These are phyloP conservation scores for Babylonia areolata DNA, from an alignment of 1,140 invertebrate genomes.

Conservation along the genomic window DNA sequence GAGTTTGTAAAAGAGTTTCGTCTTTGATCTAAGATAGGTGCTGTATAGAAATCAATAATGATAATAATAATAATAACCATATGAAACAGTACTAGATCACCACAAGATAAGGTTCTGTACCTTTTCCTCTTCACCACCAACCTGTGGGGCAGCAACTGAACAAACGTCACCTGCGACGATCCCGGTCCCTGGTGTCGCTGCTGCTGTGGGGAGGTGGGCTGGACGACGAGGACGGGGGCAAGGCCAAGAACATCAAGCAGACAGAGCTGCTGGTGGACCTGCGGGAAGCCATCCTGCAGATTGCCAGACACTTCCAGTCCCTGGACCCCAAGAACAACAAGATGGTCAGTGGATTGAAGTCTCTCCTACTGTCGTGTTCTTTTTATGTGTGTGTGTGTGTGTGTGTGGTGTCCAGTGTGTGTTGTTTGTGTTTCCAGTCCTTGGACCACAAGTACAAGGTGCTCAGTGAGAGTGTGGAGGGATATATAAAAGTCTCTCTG, in stretches of 20 bases:
- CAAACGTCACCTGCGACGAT: slow-evolving; percentile 91
- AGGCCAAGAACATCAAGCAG: slow-evolving; percentile 97
- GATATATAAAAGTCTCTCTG: slow-evolving; percentile 84
- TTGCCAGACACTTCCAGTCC: slow-evolving; percentile 90
- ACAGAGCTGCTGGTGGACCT: slow-evolving; percentile 96
- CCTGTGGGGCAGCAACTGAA: slow-evolving; percentile 78
- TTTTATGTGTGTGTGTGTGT: background rate
- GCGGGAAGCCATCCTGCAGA: slow-evolving; percentile 92
- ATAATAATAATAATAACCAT: too few species aligned
- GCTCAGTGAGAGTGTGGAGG: too few species aligned
- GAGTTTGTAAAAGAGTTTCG: too few species aligned
- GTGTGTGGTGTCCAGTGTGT: background rate
- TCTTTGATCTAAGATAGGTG: too few species aligned
- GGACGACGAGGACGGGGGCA: slow-evolving; percentile 82
- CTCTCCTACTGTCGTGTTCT: background rate
- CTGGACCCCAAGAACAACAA: slow-evolving; percentile 76
- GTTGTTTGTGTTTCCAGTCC: too few species aligned
- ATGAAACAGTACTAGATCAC: too few species aligned
- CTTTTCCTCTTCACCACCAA: too few species aligned
- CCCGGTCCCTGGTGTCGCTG: slow-evolving; percentile 92
- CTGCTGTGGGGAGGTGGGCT: slow-evolving; percentile 89
- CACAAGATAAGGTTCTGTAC: too few species aligned
- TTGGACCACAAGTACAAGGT: too few species aligned
- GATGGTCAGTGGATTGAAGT: slow-evolving; percentile 63
- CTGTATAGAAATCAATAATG: too few species aligned